Conservation (phyloP, 2,113 vertebrate genomes). For the Ramphastos sulfuratus region DNA sequence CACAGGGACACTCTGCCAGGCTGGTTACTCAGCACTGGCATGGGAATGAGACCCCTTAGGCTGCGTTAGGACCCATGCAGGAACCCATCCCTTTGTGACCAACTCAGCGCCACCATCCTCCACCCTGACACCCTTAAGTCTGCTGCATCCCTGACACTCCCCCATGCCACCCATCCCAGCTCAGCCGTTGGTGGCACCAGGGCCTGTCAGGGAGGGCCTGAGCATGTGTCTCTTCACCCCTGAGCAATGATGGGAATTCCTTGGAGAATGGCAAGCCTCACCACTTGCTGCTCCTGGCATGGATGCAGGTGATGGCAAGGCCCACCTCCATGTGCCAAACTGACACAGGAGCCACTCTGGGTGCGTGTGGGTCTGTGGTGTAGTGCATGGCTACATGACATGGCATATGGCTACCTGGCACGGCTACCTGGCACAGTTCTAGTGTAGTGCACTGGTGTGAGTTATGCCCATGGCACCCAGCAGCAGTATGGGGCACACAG, state of each 20-base stretch:
- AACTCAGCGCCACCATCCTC: background rate
- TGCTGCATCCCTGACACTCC: background rate
- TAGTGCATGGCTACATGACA: rapidly evolving
- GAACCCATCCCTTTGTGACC: background rate
- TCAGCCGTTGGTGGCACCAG: background rate
- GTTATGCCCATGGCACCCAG: background rate
- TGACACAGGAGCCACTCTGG: rapidly evolving
- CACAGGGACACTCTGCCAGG: too few relatives aligned
- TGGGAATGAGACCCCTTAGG: background rate
- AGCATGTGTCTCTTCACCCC: rapidly evolving
- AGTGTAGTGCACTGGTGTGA: background rate
- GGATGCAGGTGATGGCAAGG: background rate
- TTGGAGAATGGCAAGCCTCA: background rate
- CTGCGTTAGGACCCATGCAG: background rate
- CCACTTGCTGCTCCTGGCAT: background rate
- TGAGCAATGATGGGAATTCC: background rate
- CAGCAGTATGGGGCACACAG: rapidly evolving
- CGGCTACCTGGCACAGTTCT: background rate
- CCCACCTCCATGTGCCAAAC: background rate
- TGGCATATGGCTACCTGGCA: background rate
- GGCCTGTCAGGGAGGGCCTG: background rate
- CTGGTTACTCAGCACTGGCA: rapidly evolving
- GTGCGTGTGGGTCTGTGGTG: rapidly evolving
- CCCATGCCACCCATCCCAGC: background rate
- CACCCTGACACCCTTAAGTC: rapidly evolving